Evolutionary conservation across 2,797 vertebrate species (phyloP).

Genomic region (Hephaestus fuliginosus): DNA sequence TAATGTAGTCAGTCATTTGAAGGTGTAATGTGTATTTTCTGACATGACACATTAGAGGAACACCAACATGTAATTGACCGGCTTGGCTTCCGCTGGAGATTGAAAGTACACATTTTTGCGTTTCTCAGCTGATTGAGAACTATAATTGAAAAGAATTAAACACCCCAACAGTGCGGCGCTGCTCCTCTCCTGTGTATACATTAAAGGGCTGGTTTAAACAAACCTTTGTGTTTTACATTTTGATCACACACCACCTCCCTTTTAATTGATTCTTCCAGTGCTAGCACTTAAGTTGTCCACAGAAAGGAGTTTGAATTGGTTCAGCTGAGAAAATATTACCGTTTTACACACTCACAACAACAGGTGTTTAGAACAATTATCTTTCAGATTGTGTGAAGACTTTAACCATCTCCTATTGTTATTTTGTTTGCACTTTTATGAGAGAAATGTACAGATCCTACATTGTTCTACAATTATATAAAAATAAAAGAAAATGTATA

Average conservation of each 20-base stretch:
- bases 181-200: background rate
- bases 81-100: background rate
- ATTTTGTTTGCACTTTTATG: slow-evolving; percentile 2
- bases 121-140: background rate
- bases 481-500: slow-evolving; percentile 5
- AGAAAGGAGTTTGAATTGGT: slow-evolving; percentile 20
- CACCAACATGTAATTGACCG: background rate
- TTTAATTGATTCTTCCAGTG: slow-evolving; percentile 16
- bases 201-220: background rate
- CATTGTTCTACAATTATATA: background rate
- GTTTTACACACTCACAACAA: slow-evolving; percentile 5
- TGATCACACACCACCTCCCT: slow-evolving; percentile 18
- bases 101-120: background rate
- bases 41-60: background rate
- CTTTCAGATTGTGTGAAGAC: background rate
- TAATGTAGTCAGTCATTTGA: slow-evolving; percentile 20
- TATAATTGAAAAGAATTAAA: background rate
- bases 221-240: slow-evolving; percentile 18
- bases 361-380: background rate
- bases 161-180: background rate
- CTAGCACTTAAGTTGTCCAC: background rate
- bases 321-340: slow-evolving; percentile 14
- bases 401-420: background rate
- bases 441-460: background rate
- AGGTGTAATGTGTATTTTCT: background rate